These are phyloP conservation scores for Sigmodon hispidus DNA, from an alignment of 2,113 vertebrate genomes.

Conservation along the genomic window DNA sequence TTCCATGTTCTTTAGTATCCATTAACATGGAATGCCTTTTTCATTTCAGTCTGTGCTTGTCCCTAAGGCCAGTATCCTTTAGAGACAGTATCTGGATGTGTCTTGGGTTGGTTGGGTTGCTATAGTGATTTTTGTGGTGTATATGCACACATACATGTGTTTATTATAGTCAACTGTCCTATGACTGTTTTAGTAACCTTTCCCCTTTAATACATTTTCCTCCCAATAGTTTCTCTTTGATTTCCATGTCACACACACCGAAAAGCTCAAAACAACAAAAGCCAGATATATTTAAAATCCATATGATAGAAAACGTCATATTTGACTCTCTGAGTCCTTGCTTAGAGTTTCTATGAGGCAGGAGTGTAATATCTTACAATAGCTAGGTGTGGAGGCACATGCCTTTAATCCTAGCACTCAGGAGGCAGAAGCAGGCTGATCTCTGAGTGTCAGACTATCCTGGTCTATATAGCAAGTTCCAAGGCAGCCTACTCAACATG, in stretches of 20 bases:
- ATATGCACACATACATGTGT: background rate
- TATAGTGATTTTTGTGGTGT: background rate
- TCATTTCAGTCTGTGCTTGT: background rate
- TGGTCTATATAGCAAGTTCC: background rate
- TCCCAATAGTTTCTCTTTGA: background rate
- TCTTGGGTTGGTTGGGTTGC: background rate
- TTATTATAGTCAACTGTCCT: background rate
- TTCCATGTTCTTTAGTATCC: background rate
- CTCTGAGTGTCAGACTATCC: background rate
- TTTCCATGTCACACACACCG: background rate
- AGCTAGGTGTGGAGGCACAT: background rate
- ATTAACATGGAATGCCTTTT: background rate
- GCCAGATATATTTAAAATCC: background rate
- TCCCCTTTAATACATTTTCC: background rate
- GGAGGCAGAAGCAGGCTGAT: background rate
- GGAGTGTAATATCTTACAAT: background rate
- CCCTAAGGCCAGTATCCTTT: background rate
- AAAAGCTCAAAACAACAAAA: background rate
- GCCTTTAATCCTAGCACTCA: background rate
- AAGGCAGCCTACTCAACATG: background rate
- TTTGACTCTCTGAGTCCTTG: background rate
- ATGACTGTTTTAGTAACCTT: background rate
- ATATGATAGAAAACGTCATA: background rate
- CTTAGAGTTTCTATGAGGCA: background rate
- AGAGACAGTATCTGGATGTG: background rate